Percentiles rank a stretch among this genome's conserved stretches.
These are phyloP conservation scores for Corynorhinus townsendii DNA, from an alignment of 2,113 vertebrate genomes.

Conservation along the genomic window DNA sequence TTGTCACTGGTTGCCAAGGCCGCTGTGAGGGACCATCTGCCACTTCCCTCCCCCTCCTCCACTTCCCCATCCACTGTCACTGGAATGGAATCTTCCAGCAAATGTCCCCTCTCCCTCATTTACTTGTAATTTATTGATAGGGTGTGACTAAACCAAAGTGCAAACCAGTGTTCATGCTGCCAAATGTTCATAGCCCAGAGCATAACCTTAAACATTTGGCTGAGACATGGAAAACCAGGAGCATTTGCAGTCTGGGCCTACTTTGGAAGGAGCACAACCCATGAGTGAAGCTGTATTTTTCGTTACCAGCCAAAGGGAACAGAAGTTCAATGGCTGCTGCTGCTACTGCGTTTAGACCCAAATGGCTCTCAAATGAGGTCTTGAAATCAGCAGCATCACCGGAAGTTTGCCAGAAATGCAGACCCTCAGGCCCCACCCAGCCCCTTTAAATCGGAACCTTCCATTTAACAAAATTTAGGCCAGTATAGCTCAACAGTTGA, in stretches of 20 bases:
- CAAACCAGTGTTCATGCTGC: neutral
- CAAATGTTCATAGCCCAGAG: slow-evolving; percentile 28
- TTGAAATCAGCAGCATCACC: neutral
- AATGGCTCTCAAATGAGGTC: neutral
- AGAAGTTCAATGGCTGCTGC: neutral
- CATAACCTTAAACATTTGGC: slow-evolving; percentile 41
- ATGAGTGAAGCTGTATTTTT: neutral
- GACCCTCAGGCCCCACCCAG: neutral
- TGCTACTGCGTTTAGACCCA: neutral
- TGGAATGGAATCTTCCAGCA: slow-evolving; percentile 21
- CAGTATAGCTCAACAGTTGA: too few relatives aligned
- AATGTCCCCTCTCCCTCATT: neutral
- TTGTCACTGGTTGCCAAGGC: neutral
- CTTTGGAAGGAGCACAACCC: neutral
- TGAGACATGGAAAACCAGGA: neutral
- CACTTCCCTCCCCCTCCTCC: neutral
- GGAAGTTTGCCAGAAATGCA: neutral
- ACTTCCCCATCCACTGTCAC: neutral
- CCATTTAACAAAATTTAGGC: neutral
- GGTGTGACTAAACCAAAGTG: slow-evolving; percentile 35
- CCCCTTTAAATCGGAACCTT: neutral
- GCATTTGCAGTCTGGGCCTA: neutral
- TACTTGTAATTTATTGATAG: slow-evolving; percentile 42
- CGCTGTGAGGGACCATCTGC: neutral
- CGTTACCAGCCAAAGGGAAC: neutral